Evolutionary conservation across 2,888 invertebrate species (phyloP).

Genomic region (Glyphotaelius pellucidus): DNA sequence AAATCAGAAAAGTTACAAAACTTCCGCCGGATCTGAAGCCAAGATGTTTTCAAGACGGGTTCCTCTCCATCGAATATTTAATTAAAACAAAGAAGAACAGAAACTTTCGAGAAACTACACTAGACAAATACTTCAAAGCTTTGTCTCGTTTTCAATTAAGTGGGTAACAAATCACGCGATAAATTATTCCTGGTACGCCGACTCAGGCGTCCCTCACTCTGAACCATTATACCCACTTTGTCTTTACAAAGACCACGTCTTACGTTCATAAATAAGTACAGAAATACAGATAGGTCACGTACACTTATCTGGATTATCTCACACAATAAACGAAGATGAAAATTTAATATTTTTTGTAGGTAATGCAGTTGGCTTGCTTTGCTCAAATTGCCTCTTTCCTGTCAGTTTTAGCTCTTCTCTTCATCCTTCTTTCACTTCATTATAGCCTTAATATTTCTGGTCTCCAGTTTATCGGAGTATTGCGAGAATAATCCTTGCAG

Average conservation of each 20-base stretch:
- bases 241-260: not conserved
- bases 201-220: constrained; percentile 10
- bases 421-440: not conserved
- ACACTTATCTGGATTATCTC: not conserved
- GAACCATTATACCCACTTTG: not conserved
- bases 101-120: constrained; percentile 32
- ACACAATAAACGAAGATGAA: not conserved
- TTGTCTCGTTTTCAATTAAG: constrained; percentile 62
- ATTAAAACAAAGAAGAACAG: constrained; percentile 26
- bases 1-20: not conserved
- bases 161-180: constrained; percentile 61
- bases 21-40: not conserved
- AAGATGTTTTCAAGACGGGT: not conserved
- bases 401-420: not conserved
- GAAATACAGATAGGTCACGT: not conserved
- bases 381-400: not conserved
- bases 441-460: not conserved
- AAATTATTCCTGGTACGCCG: constrained; percentile 55
- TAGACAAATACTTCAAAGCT: constrained; percentile 49
- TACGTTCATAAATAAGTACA: not conserved
- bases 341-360: not conserved
- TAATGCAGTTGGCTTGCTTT: not conserved
- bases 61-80: constrained; percentile 24
- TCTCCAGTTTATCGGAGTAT: not conserved
- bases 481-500: not conserved